Evolutionary conservation across 2,797 vertebrate genomes (phyloP).

Genomic region (Knipowitschia caucasica): DNA sequence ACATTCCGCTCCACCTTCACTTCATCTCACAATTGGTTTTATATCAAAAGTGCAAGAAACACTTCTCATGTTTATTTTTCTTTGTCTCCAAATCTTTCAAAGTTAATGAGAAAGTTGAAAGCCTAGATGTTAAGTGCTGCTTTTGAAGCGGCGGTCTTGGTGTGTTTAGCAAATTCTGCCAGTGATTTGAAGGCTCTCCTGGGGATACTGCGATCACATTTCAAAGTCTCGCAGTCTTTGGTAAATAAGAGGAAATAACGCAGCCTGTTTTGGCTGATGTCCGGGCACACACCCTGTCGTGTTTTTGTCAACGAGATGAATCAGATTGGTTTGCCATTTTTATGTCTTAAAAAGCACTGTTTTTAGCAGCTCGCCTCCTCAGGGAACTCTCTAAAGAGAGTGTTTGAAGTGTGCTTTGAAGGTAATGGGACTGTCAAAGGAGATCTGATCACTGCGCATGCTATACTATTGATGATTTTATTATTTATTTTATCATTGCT

Average conservation of each 20-base stretch:
- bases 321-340: conserved; percentile 41
- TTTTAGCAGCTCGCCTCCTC: conserved; percentile 42
- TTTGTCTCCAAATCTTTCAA: conserved; percentile 48
- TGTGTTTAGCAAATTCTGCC: conserved; percentile 49
- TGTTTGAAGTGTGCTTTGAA: conserved; percentile 54
- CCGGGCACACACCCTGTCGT: conserved; percentile 23
- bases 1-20: conserved; percentile 48
- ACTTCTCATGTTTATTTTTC: conserved; percentile 56
- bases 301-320: conserved; percentile 49
- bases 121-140: conserved; percentile 33
- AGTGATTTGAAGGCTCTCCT: conserved; percentile 46
- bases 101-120: conserved; percentile 56
- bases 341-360: conserved; percentile 38
- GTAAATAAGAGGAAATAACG: conserved; percentile 28
- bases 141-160: conserved; percentile 58
- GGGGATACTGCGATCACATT: conserved; percentile 38
- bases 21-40: conserved; percentile 33
- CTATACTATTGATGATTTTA: not conserved
- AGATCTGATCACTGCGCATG: conserved; percentile 5
- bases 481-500: too few species aligned
- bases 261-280: conserved; percentile 34
- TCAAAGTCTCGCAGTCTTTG: conserved; percentile 46
- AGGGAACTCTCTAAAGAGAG: conserved; percentile 31
- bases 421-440: conserved; percentile 18
- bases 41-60: conserved; percentile 14